A percentile compares a stretch with the other conserved stretches of the same genome.
Conservation (phyloP, 2,113 vertebrate genomes). For the Nibea coibor region DNA sequence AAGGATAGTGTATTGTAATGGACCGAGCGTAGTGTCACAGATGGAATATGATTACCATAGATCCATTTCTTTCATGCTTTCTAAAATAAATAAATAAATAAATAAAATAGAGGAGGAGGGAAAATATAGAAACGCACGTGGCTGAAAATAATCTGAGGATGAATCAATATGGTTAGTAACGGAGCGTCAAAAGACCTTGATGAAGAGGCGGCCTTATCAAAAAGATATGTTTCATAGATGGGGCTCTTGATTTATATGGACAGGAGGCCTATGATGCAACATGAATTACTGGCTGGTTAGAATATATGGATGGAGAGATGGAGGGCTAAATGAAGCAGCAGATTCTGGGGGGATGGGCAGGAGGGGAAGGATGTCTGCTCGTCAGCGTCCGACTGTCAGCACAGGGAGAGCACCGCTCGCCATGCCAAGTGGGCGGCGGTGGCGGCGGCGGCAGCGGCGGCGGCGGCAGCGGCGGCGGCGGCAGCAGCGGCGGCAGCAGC, state of each 20-base stretch:
- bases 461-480: neutral
- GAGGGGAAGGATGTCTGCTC: constrained; percentile 26
- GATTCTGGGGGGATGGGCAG: constrained; percentile 9
- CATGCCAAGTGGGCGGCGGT: neutral
- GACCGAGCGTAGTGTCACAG: constrained; percentile 69
- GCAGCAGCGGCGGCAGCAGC: neutral
- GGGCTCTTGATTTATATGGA: constrained; percentile 71
- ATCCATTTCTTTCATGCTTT: constrained; percentile 81
- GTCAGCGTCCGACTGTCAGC: constrained; percentile 40
- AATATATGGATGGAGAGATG: constrained; percentile 35
- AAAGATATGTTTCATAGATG: constrained; percentile 75
- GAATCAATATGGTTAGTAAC: constrained; percentile 77
- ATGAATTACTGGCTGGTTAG: constrained; percentile 65
- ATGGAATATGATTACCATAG: constrained; percentile 84
- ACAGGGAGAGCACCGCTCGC: neutral
- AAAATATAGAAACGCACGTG: constrained; percentile 56
- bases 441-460: neutral
- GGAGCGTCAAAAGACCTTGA: constrained; percentile 67
- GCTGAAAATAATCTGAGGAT: constrained; percentile 74
- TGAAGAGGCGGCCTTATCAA: constrained; percentile 75
- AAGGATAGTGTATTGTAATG: constrained; percentile 72
- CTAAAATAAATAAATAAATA: constrained; percentile 39
- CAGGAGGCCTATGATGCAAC: constrained; percentile 67
- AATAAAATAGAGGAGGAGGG: constrained; percentile 13
- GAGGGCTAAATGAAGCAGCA: constrained; percentile 44